Base-by-base conservation (phyloP, 2,888 invertebrate genomes). In the Polyommatus iphigenia region DNA sequence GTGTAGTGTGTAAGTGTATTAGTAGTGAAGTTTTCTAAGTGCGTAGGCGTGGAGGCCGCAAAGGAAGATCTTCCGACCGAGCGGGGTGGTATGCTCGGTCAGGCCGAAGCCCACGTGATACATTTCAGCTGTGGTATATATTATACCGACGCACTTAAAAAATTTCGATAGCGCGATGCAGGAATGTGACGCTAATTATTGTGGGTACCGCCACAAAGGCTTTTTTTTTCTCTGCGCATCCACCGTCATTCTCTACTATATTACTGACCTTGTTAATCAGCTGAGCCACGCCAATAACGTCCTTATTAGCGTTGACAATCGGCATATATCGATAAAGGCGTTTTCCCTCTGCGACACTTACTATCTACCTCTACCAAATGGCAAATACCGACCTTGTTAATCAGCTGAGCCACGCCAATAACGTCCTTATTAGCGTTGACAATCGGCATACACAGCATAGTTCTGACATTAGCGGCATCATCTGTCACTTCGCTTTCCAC, bases 401-500 rank as follows among this genome's bases (percentile, higher is more conserved):
- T 98, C 80, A 98, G 94, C 87, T 98, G 98, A 8, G 98, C 98
- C 10, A 98, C 98, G 29, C 98, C 99, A 84, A 99, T 98, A 5
- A 98, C 97, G 80, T 95, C 96, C 85, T 97, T 97, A 87, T 98
- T 97, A 1, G 97, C 98, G 88, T 98, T 98, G 71, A 97, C 97
- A 81, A 99, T 98, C 5, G 98, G 98, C 97, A 98, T 98, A 85
- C 98, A 98, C 2, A 99, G 95, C 87, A 98, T 97, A 57, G 97
- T 97, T 79, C 96, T 95, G 57, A 96, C 97, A 78, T 95, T 95
- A 77, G 96, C 96, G 0, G 96, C 96, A 85, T 96, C 96, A 41
- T 95, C 95, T 7, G 93, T 77, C 0, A 80, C 78, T 0, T 82
- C 80, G 15, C 89, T 88, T 0, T 83, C 80, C 5, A 94, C 94